A percentile compares a stretch with the other conserved stretches of the same genome.
phyloP scores from a whole-genome alignment of 2,888 invertebrate species.

The Leistus spinibarbis region DNA sequence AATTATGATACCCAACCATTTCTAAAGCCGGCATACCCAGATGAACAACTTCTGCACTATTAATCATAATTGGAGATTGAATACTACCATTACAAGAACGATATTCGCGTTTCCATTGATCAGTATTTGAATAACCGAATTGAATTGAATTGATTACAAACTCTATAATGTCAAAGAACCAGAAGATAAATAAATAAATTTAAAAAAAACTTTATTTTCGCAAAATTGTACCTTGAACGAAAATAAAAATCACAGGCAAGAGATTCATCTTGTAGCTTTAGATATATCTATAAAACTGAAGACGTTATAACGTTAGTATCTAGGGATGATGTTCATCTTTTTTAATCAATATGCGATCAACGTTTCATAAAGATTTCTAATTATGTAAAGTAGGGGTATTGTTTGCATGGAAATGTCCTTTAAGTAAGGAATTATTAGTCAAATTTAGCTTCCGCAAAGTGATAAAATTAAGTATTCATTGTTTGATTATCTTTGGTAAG shows the following conservation, averaged over 20 bases:
- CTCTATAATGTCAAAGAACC: not conserved
- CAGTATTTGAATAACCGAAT: conserved; percentile 69
- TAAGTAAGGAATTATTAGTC: not conserved
- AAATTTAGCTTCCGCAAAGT: not conserved
- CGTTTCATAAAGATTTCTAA: not conserved
- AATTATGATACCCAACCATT: conserved; percentile 73
- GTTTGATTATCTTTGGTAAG: not conserved
- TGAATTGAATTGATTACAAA: not conserved
- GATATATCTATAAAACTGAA: not conserved
- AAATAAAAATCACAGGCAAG: not conserved
- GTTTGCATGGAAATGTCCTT: not conserved
- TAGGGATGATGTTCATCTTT: not conserved
- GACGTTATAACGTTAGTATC: not conserved
- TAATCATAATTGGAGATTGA: conserved; percentile 73
- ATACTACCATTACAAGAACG: conserved; percentile 67
- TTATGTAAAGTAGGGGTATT: not conserved
- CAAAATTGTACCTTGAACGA: not conserved
- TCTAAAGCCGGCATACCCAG: conserved; percentile 74
- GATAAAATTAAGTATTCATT: not conserved
- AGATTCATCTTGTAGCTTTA: not conserved
- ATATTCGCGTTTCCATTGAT: conserved; percentile 69
- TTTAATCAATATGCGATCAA: not conserved
- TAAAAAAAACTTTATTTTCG: not conserved
- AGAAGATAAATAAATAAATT: not conserved
- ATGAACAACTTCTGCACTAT: conserved; percentile 66